A percentile compares a stretch with the other conserved stretches of the same genome.
phyloP scores from a whole-genome alignment of 2,797 vertebrate genomes.

The Phataginus tricuspis region DNA sequence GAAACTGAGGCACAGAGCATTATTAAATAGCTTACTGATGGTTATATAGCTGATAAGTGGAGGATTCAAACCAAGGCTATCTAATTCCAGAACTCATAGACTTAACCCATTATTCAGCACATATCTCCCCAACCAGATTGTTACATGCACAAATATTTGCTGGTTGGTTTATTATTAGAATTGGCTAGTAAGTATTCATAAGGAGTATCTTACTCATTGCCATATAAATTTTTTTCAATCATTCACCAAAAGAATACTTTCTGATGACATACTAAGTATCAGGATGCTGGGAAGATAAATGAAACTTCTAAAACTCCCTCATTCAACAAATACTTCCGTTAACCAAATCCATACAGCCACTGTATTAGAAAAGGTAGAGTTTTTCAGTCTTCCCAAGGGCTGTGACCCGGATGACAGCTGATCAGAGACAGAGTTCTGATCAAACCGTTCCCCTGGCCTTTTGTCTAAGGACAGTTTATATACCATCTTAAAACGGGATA shows the following conservation, averaged over 20 bases:
- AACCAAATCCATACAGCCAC: too few relatives aligned
- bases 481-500: too few relatives aligned
- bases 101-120: not conserved
- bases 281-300: not conserved
- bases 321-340: not conserved
- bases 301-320: not conserved
- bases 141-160: not conserved
- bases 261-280: not conserved
- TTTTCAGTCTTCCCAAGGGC: too few relatives aligned
- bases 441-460: too few relatives aligned
- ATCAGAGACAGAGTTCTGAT: too few relatives aligned
- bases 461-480: too few relatives aligned
- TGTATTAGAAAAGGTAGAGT: too few relatives aligned
- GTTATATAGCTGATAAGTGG: not conserved
- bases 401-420: too few relatives aligned
- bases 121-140: not conserved
- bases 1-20: not conserved
- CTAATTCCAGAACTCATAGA: not conserved
- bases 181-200: slow-evolving; percentile 20
- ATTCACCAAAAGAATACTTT: slow-evolving; percentile 18
- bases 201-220: slow-evolving; percentile 30
- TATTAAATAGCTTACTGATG: not conserved
- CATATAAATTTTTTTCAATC: slow-evolving; percentile 14
- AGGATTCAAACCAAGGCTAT: not conserved
- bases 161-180: slow-evolving; percentile 10